A percentile compares a stretch with the other conserved stretches of the same genome.
Conservation (phyloP, 30 jellyfish, hydroid and myxozoan species). For the Aurelia sp. region DNA sequence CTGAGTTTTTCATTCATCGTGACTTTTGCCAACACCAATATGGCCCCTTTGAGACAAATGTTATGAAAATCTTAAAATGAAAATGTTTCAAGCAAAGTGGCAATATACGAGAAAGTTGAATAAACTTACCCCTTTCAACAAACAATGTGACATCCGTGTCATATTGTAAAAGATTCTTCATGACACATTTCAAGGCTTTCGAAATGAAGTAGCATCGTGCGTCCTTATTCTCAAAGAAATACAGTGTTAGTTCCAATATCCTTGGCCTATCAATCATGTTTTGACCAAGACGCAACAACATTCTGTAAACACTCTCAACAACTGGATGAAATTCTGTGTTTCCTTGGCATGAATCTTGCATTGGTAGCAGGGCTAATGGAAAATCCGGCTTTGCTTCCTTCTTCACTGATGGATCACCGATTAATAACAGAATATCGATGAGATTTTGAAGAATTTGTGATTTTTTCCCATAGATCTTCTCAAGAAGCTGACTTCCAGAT, state of each 20-base stretch:
- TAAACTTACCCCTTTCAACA: constrained; percentile 30
- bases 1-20: too few species aligned
- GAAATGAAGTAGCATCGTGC: not conserved
- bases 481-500: constrained; percentile 26
- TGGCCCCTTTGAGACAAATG: too few species aligned
- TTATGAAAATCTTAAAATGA: too few species aligned
- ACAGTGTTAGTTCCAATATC: not conserved
- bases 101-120: too few species aligned
- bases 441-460: constrained; percentile 21
- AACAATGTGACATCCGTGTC: constrained; percentile 24
- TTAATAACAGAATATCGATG: constrained; percentile 13
- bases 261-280: constrained; percentile 20
- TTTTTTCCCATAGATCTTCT: not conserved
- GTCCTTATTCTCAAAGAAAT: not conserved
- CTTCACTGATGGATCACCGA: constrained; percentile 25
- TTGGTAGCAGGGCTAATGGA: constrained; percentile 35
- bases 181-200: constrained; percentile 14
- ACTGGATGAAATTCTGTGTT: constrained; percentile 17
- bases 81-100: too few species aligned
- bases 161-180: constrained; percentile 14
- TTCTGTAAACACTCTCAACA: not conserved
- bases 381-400: not conserved
- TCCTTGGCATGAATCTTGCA: not conserved
- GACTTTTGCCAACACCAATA: too few species aligned
- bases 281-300: constrained; percentile 13